Evolutionary conservation across 30 jellyfish, hydroid and myxozoan genomes (phyloP).

Genomic region (Turritopsis dohrnii): DNA sequence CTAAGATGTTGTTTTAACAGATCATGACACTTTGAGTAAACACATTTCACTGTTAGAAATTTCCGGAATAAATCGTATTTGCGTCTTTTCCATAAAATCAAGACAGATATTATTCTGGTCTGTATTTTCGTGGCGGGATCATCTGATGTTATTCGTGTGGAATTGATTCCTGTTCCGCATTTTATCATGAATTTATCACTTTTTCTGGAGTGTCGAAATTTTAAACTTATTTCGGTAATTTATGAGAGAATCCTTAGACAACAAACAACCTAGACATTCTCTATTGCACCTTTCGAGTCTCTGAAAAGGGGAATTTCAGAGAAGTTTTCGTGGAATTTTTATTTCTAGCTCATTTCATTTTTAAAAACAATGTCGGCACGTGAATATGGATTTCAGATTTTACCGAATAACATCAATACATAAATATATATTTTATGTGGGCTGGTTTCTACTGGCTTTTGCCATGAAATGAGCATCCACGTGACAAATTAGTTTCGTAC

Average conservation of each 20-base stretch:
- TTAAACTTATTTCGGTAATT: background rate
- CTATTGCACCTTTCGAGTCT: background rate
- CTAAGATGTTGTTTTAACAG: background rate
- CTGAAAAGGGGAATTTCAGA: too few relatives aligned
- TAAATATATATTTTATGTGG: background rate
- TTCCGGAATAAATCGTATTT: slow-evolving; percentile 5
- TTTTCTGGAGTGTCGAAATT: background rate
- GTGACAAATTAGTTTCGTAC: background rate
- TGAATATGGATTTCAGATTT: background rate
- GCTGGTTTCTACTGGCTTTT: background rate
- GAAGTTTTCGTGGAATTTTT: background rate
- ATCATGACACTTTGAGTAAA: background rate
- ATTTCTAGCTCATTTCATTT: background rate
- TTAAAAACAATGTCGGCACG: background rate
- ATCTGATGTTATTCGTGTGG: background rate
- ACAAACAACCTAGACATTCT: background rate
- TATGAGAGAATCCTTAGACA: too few relatives aligned
- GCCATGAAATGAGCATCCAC: background rate
- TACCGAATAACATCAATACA: background rate
- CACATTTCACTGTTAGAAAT: background rate
- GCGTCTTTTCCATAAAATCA: background rate
- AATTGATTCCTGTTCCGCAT: background rate
- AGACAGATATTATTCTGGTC: background rate
- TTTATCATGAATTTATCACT: background rate
- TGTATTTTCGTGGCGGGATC: background rate